These are phyloP conservation scores for Anas bahamensis DNA, from an alignment of 2,797 vertebrate genomes.

Conservation along the genomic window DNA sequence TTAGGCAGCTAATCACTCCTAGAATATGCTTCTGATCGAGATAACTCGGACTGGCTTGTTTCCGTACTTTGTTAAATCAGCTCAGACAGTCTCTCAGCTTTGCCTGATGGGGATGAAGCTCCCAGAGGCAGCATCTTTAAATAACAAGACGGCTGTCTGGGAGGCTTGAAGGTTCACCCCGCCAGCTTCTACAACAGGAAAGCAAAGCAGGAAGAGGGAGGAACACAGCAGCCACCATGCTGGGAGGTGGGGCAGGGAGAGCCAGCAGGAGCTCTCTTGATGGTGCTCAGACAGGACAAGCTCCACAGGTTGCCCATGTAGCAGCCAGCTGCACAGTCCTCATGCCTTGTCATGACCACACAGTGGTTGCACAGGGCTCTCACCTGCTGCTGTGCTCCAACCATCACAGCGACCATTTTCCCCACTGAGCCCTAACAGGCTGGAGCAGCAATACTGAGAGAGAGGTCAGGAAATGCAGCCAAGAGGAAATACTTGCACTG, in stretches of 20 bases:
- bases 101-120: background rate
- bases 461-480: background rate
- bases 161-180: background rate
- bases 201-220: background rate
- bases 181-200: background rate
- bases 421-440: background rate
- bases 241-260: background rate
- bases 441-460: background rate
- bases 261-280: background rate
- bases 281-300: accelerated
- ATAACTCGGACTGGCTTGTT: constrained; percentile 40
- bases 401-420: background rate
- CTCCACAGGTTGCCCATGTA: background rate
- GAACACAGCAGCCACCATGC: background rate
- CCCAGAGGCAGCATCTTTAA: background rate
- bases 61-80: constrained; percentile 38
- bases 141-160: background rate
- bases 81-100: background rate
- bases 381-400: background rate
- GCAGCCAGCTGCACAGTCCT: accelerated
- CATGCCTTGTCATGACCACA: background rate
- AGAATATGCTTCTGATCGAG: constrained; percentile 41
- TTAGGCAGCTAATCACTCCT: constrained; percentile 59
- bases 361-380: accelerated
- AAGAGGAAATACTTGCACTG: accelerated